Base-by-base conservation (phyloP, 1,140 invertebrate species). In the Tetramorium parvispinum region DNA sequence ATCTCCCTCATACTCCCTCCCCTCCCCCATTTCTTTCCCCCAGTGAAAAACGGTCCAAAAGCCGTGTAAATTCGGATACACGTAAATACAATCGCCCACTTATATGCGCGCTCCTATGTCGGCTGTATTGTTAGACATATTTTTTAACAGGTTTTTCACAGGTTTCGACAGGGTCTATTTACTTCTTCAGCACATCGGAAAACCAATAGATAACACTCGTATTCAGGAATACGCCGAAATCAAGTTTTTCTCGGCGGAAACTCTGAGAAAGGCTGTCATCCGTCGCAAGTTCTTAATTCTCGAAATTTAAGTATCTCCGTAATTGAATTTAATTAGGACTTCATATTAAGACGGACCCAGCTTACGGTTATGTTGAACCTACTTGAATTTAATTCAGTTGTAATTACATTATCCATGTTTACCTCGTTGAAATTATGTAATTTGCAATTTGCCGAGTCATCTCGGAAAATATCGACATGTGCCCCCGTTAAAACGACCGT, bases 1-100 rank as follows among this genome's bases (percentile, higher is more conserved):
- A 21, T 55, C 59, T 37, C 16, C 16, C 24, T 2, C 27, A 32
- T 32, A 3, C 40, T 40, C n/a, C 32, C 49, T 1, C 18, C 21
- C 79, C 46, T 1, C 40, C 57, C 13, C 37, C 46, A 2, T 8
- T 24, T 53, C 46, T 43, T 2, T 24, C 16, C 18, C 18, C 16
- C 7, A 24, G 16, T 21, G 46, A 57, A 88, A 82, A 88, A 85
- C 71, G 13, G 21, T 10, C 57, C 10, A 49, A 78, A 59, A 65
- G 57, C 76, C 76, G 18, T 78, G 76, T 37, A 49, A 49, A 78
- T 78, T 65, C 76, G 18, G 59, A 88, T 78, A 79, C 49, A 85
- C 63, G 88, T 81, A 88, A 78, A 89, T 89, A 63, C 66, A 85
- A 75, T 78, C 55, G 65, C 73, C 49, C 70, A 61, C 85, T 89